Evolutionary conservation across 1,140 invertebrate genomes (phyloP).

Genomic region (Laupala kohalensis): DNA sequence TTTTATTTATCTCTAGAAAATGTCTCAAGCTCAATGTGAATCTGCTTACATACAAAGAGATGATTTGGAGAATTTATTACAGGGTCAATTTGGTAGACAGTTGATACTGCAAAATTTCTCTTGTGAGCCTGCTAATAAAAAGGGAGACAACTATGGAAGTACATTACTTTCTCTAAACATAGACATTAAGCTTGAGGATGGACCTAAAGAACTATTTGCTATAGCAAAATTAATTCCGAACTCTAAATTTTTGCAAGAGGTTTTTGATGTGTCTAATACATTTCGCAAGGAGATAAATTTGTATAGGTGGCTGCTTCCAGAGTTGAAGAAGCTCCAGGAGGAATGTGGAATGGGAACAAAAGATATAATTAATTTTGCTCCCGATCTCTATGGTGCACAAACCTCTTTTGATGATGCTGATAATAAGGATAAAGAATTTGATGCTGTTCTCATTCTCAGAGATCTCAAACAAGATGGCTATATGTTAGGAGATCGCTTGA

Average conservation of each 20-base stretch:
- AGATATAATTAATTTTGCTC: background rate
- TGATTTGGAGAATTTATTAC: conserved; percentile 2
- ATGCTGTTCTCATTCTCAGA: conserved; percentile 1
- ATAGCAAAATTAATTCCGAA: conserved; percentile 7
- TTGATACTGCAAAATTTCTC: background rate
- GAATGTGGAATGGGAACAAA: conserved; percentile 1
- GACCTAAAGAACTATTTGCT: background rate
- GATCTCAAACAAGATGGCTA: conserved; percentile 1
- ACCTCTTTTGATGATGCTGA: background rate
- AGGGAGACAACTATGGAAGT: conserved; percentile 10
- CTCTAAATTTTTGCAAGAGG: background rate
- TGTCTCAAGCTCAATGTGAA: background rate
- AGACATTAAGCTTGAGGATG: background rate
- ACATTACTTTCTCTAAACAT: conserved; percentile 3
- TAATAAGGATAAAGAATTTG: background rate
- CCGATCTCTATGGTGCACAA: conserved; percentile 1
- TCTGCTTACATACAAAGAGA: background rate
- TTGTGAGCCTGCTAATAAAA: background rate
- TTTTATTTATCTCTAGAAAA: background rate
- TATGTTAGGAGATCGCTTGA: background rate
- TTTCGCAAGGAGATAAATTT: conserved; percentile 7
- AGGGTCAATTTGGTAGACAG: background rate
- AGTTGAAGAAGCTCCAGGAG: background rate
- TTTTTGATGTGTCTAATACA: background rate
- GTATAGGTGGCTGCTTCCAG: conserved; percentile 1